These are phyloP conservation scores for Phyto melanocephala DNA, from an alignment of 2,888 invertebrate genomes.

Conservation along the genomic window DNA sequence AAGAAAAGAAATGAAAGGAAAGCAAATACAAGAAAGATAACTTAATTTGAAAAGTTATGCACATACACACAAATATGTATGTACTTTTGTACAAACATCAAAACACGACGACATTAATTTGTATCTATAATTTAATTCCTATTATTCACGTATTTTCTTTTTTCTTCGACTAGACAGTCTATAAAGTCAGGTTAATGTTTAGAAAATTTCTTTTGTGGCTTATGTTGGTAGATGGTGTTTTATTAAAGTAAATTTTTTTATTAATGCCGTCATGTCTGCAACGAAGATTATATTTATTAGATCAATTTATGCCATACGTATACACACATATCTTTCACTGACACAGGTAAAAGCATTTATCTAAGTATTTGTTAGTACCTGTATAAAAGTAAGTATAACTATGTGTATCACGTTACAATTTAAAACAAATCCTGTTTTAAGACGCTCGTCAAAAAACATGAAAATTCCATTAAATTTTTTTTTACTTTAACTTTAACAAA, in stretches of 20 bases:
- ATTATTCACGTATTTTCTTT: not conserved
- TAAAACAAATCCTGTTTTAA: too few species aligned
- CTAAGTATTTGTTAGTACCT: not conserved
- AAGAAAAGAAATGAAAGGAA: not conserved
- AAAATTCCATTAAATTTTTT: too few species aligned
- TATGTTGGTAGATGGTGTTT: not conserved
- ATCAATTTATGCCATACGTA: not conserved
- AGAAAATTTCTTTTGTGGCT: conserved; percentile 4
- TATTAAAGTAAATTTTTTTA: not conserved
- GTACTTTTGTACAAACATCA: conserved; percentile 1
- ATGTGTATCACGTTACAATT: too few species aligned
- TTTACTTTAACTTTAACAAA: too few species aligned
- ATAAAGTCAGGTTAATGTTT: conserved; percentile 31
- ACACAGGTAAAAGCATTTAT: too few species aligned
- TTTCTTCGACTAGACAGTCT: not conserved
- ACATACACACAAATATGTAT: not conserved
- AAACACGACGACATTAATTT: conserved; percentile 60
- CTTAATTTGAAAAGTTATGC: not conserved
- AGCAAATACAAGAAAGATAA: not conserved
- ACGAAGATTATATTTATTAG: conserved; percentile 37
- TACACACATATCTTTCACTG: too few species aligned
- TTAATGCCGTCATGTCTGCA: conserved; percentile 41
- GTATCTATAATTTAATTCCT: too few species aligned
- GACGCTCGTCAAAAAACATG: too few species aligned
- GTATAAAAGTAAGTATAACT: not conserved